Conservation (phyloP, 2,888 invertebrate genomes). For the Euzophera pinguis region DNA sequence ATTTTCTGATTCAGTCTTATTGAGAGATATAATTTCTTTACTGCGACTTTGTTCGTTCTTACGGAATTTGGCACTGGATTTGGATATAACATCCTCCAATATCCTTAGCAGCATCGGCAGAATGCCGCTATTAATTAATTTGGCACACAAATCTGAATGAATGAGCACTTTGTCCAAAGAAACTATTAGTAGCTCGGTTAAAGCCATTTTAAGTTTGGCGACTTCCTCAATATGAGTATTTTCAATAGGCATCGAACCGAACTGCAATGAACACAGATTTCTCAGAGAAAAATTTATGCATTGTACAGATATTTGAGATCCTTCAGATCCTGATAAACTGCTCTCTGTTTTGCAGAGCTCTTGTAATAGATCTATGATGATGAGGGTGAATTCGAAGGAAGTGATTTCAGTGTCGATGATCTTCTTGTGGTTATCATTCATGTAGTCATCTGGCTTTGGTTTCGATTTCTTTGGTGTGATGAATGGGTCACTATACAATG, state of each 20-base stretch:
- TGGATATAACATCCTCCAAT: constrained; percentile 76
- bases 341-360: constrained; percentile 76
- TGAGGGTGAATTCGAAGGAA: constrained; percentile 76
- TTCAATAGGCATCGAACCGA: constrained; percentile 65
- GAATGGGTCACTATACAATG: constrained; percentile 49
- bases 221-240: constrained; percentile 47
- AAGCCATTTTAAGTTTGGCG: constrained; percentile 74
- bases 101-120: constrained; percentile 81
- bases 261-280: constrained; percentile 81
- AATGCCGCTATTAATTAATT: constrained; percentile 80
- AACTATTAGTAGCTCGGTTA: constrained; percentile 78
- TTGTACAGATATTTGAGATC: constrained; percentile 77
- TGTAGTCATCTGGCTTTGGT: constrained; percentile 74
- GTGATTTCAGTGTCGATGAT: constrained; percentile 75
- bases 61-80: constrained; percentile 45
- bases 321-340: constrained; percentile 71
- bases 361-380: constrained; percentile 78
- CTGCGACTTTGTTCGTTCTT: constrained; percentile 37
- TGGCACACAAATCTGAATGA: constrained; percentile 75
- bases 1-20: constrained; percentile 67
- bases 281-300: constrained; percentile 81
- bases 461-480: constrained; percentile 58
- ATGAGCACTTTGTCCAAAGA: constrained; percentile 77
- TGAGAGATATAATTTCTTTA: constrained; percentile 33
- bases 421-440: constrained; percentile 70